These are phyloP conservation scores for Menidia beryllina DNA, from an alignment of 2,113 vertebrate genomes.

Conservation along the genomic window DNA sequence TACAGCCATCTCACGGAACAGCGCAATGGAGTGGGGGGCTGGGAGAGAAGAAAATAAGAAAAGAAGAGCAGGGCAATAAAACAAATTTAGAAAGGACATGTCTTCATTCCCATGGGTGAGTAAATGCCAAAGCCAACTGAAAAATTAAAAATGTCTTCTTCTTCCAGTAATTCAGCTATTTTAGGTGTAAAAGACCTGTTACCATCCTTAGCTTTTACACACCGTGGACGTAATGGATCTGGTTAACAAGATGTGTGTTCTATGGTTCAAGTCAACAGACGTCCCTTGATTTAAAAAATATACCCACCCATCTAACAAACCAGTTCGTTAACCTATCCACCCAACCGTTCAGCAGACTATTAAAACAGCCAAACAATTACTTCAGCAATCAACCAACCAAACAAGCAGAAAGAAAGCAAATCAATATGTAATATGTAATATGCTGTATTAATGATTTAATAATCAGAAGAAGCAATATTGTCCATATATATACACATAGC, in stretches of 20 bases:
- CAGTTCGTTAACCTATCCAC: not conserved
- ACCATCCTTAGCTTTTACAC: not conserved
- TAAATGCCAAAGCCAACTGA: not conserved
- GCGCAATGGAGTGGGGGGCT: slow-evolving; percentile 28
- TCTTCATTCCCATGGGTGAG: not conserved
- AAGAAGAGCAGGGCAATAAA: slow-evolving; percentile 19
- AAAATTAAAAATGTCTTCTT: not conserved
- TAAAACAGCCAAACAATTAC: no score
- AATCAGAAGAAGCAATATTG: not conserved
- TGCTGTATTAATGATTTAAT: not conserved
- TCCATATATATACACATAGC: no score
- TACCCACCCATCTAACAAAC: slow-evolving; percentile 1
- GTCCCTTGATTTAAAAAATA: no score
- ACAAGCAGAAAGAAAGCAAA: not conserved
- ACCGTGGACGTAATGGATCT: no score
- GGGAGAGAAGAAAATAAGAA: slow-evolving; percentile 11
- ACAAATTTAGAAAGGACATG: slow-evolving; percentile 4
- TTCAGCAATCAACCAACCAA: not conserved
- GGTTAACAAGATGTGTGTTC: no score
- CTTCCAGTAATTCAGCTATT: not conserved
- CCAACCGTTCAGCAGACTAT: not conserved
- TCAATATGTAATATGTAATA: no score
- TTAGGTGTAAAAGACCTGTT: not conserved
- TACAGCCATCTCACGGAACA: slow-evolving; percentile 90
- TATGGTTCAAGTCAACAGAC: not conserved